Base-by-base conservation (phyloP, 2,113 vertebrate species). In the Tichodroma muraria region DNA sequence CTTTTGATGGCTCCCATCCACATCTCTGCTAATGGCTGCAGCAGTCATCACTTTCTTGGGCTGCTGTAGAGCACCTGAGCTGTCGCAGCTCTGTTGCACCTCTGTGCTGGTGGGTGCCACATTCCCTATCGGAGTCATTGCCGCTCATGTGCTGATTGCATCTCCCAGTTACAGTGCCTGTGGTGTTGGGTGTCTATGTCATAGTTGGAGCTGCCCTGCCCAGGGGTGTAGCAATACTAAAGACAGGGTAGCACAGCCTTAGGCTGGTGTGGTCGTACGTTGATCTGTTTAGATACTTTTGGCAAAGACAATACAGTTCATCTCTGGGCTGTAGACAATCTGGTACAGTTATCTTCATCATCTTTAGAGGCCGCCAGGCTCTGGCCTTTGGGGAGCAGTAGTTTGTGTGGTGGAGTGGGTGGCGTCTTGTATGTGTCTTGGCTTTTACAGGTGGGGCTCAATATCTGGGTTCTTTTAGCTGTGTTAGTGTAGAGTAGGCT, bases 61-160 rank as follows among this genome's bases (percentile, higher is more conserved):
- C 61, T n/a, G 17, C n/a, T 27, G 7, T 19, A 47, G 70, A 54
- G 40, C 54, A 23, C 17, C 30, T 54, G 31, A 18, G 3, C 6
- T 60, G 10, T 18, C 14, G 6, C 5, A 35, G 47, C 71, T 27
- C 21, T 73, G 16, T 60, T 18, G 37, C 37, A 27, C 27, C 23
- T n/a, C 31, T 50, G 44, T 59, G 63, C 30, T 8, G 24, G 21
- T 27, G 35, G n/a, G 11, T 63, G 37, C 47, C 54, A 16, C 15
- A 22, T 54, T 82, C 10, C 47, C n/a, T 61, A 0, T 13, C 25
- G 63, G 45, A 69, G 21, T 47, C 31, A 8, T 6, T 61, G 30
- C 45, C 3, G 0, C 22, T 45, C 14, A 4, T 5, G 25, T 1
- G 1, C 25, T 68, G 38, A 24, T 1, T 2, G 0, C 8, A 8